Evolutionary conservation across 1,140 invertebrate species (phyloP).

Genomic region (Bombus ignitus): DNA sequence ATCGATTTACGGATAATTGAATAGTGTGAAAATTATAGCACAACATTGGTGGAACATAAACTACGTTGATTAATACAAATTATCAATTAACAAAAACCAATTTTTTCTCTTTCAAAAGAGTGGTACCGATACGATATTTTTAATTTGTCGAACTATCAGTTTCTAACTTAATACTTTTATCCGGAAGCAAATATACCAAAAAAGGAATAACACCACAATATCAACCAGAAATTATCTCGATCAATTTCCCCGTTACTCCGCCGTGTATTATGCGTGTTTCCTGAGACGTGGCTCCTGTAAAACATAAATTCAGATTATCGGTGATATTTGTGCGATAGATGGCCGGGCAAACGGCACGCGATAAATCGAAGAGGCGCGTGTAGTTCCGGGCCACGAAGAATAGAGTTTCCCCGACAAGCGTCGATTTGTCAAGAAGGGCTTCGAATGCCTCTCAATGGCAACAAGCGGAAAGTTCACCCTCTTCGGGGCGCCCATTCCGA

Average conservation of each 20-base stretch:
- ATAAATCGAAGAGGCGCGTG: slow-evolving; percentile 74
- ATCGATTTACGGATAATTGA: too few species aligned
- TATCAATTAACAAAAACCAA: too few species aligned
- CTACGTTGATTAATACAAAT: too few species aligned
- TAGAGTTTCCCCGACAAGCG: slow-evolving; percentile 78
- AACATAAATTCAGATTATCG: slow-evolving; percentile 75
- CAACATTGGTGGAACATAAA: too few species aligned
- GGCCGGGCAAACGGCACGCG: slow-evolving; percentile 69
- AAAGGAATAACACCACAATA: neutral
- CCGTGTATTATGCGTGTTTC: slow-evolving; percentile 28
- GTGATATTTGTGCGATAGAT: slow-evolving; percentile 72
- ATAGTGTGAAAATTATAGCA: too few species aligned
- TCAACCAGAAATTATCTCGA: neutral
- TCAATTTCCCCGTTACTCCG: neutral
- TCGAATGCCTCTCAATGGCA: slow-evolving; percentile 79
- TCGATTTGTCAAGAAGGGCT: slow-evolving; percentile 81
- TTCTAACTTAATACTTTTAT: too few species aligned
- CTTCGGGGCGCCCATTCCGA: slow-evolving; percentile 59
- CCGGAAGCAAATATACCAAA: too few species aligned
- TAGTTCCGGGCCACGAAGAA: slow-evolving; percentile 72
- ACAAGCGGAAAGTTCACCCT: slow-evolving; percentile 80
- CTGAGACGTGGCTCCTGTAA: slow-evolving; percentile 27
- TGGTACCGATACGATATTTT: too few species aligned
- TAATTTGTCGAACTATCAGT: too few species aligned
- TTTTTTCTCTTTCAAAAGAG: too few species aligned